Percentiles rank a stretch among this genome's conserved stretches.
Evolutionary conservation across 2,888 invertebrate species (phyloP).

Genomic region (Cheilosia impressa): DNA sequence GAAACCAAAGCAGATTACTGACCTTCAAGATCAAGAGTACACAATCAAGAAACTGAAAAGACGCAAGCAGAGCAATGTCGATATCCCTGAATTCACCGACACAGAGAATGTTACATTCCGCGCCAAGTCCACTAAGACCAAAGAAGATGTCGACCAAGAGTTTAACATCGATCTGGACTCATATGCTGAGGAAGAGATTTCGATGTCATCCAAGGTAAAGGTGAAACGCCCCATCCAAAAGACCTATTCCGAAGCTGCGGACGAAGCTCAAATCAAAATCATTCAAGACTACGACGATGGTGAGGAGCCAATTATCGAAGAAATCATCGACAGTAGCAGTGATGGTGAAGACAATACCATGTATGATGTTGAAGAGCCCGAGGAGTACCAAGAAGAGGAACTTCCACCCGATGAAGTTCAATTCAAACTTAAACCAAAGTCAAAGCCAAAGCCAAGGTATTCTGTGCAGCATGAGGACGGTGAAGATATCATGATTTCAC

Average conservation of each 20-base stretch:
- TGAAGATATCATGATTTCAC: slow-evolving; percentile 85
- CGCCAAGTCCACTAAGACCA: slow-evolving; percentile 90
- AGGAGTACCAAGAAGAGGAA: slow-evolving; percentile 86
- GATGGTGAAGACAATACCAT: slow-evolving; percentile 85
- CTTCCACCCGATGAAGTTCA: slow-evolving; percentile 83
- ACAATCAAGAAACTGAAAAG: slow-evolving; percentile 90
- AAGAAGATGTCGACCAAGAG: slow-evolving; percentile 95
- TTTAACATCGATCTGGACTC: slow-evolving; percentile 93
- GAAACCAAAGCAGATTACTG: slow-evolving; percentile 84
- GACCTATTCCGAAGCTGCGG: slow-evolving; percentile 90
- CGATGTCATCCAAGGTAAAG: slow-evolving; percentile 93
- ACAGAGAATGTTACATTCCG: slow-evolving; percentile 92
- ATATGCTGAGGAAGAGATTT: slow-evolving; percentile 94
- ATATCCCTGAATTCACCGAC: slow-evolving; percentile 89
- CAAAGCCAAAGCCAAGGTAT: slow-evolving; percentile 84
- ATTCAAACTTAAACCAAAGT: slow-evolving; percentile 84
- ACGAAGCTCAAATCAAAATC: slow-evolving; percentile 90
- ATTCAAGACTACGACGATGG: slow-evolving; percentile 86
- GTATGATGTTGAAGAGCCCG: slow-evolving; percentile 84
- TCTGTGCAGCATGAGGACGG: slow-evolving; percentile 86
- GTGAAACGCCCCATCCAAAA: slow-evolving; percentile 89
- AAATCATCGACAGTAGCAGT: slow-evolving; percentile 86
- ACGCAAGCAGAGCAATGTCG: slow-evolving; percentile 86
- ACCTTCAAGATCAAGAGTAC: slow-evolving; percentile 87
- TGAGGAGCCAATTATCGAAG: slow-evolving; percentile 86